These are phyloP conservation scores for Pseudomyrmex concolor DNA, from an alignment of 1,140 invertebrate genomes.

Conservation along the genomic window DNA sequence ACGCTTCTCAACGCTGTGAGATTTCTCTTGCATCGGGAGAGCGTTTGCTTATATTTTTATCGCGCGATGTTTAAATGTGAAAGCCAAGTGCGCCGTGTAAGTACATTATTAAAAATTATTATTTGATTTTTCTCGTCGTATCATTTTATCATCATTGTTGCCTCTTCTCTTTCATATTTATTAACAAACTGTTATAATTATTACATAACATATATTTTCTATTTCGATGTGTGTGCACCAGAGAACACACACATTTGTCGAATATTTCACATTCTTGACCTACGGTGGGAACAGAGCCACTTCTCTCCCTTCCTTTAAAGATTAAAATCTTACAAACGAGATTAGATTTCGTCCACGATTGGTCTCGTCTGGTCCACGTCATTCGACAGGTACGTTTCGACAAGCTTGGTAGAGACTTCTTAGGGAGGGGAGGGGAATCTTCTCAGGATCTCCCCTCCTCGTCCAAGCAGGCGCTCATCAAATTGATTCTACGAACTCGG, in stretches of 20 bases:
- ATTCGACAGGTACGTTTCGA: constrained; percentile 65
- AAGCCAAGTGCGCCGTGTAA: constrained; percentile 32
- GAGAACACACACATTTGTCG: constrained; percentile 6
- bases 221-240: not conserved
- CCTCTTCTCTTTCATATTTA: too few species aligned
- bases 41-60: constrained; percentile 21
- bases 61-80: constrained; percentile 52
- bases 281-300: not conserved
- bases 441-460: not conserved
- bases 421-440: constrained; percentile 57
- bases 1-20: constrained; percentile 20
- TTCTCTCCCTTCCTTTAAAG: not conserved
- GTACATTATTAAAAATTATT: not conserved
- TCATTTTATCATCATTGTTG: not conserved
- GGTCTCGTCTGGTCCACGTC: constrained; percentile 61
- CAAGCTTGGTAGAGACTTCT: constrained; percentile 62
- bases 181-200: too few species aligned
- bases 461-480: constrained; percentile 16
- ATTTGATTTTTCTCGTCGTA: not conserved
- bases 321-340: constrained; percentile 51
- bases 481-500: constrained; percentile 52
- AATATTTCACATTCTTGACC: constrained; percentile 1
- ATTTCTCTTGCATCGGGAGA: constrained; percentile 48
- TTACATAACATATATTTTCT: not conserved
- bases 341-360: constrained; percentile 12